phyloP scores from a whole-genome alignment of 2,888 invertebrate species.

The Apantesis nais region DNA sequence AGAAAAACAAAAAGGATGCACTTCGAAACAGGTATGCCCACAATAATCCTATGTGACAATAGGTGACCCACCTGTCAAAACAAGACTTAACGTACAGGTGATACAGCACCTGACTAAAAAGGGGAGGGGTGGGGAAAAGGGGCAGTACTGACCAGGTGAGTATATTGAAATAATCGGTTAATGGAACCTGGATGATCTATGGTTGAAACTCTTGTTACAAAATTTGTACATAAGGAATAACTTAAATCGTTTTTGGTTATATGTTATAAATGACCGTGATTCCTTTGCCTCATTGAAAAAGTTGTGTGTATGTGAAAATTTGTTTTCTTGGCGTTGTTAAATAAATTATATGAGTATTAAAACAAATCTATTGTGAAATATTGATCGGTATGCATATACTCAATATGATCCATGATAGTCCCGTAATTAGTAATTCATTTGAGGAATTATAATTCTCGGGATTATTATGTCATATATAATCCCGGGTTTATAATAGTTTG shows the following conservation, averaged over 20 bases:
- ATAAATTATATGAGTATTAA: too few relatives aligned
- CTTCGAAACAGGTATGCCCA: slow-evolving; percentile 43
- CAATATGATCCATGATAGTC: too few relatives aligned
- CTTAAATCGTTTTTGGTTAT: slow-evolving; percentile 26
- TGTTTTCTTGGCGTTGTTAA: neutral
- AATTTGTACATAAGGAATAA: slow-evolving; percentile 16
- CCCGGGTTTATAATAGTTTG: too few relatives aligned
- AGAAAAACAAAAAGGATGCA: slow-evolving; percentile 41
- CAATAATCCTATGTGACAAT: slow-evolving; percentile 67
- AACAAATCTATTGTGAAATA: too few relatives aligned
- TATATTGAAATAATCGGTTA: slow-evolving; percentile 52
- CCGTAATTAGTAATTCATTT: too few relatives aligned
- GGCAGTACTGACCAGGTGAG: slow-evolving; percentile 43
- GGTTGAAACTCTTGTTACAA: slow-evolving; percentile 18
- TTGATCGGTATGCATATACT: too few relatives aligned
- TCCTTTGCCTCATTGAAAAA: neutral
- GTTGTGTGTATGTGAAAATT: neutral
- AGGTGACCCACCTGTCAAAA: slow-evolving; percentile 76
- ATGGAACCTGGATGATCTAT: slow-evolving; percentile 37
- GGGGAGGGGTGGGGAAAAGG: slow-evolving; percentile 26
- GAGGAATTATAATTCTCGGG: too few relatives aligned
- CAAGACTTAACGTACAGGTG: slow-evolving; percentile 76
- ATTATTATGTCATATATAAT: too few relatives aligned
- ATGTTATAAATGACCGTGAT: slow-evolving; percentile 10
- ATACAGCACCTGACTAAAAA: slow-evolving; percentile 65